Base-by-base conservation (phyloP, 2,888 invertebrate species). In the Nephrocerus scutellatus region DNA sequence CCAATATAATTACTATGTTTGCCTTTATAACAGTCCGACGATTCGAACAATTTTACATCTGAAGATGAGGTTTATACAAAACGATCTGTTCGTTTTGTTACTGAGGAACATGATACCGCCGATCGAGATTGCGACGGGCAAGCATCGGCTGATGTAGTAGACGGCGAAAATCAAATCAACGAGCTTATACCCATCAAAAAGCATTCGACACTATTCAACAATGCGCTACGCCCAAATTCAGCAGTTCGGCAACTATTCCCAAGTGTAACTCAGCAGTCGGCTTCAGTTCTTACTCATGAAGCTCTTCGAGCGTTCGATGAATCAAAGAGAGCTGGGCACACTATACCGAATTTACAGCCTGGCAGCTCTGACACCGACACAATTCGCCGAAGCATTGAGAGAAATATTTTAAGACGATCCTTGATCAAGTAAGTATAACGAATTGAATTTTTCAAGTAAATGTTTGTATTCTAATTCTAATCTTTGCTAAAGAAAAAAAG, bases 171-270 rank as follows among this genome's bases (percentile, higher is more conserved):
- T 41, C 63, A 64, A 46, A 62, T 64, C 28, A 66, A 65, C 43
- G 67, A 67, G 43, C 55, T 65, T 15, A 66, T 68, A 43, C 64
- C 67, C 20, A 61, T 68, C 36, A 67, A 66, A 44, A 67, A 67
- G 45, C 68, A 68, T 44, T 68, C 68, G 6, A 67, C 65, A 13
- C 52, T 68, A 5, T 68, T 68, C 44, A 66, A 66, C 42, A 68
- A 68, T 44, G 65, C 67, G 9, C 45, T 67, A 39, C 58, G 68
- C 34, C 68, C 85, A 6, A 87, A 86, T 63, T 88, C 88, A 0
- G 89, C 89, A 4, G 84, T 88, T 6, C 75, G 87, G 39, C 88
- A 89, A 59, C 69, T 89, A 35, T 89, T 89, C 62, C 87, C 86
- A 15, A 78, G 77, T 54, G 74, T 77, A 20, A 75, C 78, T 3